A percentile compares a stretch with the other conserved stretches of the same genome.
These are phyloP conservation scores for Candoia aspera DNA, from an alignment of 2,113 vertebrate species.

Conservation along the genomic window DNA sequence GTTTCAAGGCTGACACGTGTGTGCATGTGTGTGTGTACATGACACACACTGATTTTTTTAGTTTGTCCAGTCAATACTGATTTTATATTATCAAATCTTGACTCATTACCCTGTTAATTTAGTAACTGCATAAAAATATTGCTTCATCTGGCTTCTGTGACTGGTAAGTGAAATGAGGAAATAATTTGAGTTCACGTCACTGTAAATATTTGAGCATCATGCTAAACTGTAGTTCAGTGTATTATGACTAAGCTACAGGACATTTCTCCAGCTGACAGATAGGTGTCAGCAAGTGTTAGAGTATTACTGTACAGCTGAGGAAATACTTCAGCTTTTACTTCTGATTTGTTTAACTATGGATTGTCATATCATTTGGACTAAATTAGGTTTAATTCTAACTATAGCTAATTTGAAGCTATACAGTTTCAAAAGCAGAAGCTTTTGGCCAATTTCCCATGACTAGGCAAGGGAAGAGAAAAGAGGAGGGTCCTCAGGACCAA, in stretches of 20 bases:
- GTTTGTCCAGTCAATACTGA: slow-evolving; percentile 53
- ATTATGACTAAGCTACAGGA: background rate
- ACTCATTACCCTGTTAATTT: slow-evolving; percentile 67
- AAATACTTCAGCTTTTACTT: background rate
- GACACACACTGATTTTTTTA: slow-evolving; percentile 37
- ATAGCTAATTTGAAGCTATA: background rate
- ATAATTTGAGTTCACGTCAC: slow-evolving; percentile 19
- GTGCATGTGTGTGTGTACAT: slow-evolving; percentile 44
- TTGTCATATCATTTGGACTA: background rate
- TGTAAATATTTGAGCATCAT: background rate
- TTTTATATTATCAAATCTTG: slow-evolving; percentile 63
- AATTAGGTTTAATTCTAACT: background rate
- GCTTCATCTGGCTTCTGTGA: slow-evolving; percentile 66
- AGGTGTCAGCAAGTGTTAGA: background rate
- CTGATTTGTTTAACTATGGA: background rate
- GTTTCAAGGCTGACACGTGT: slow-evolving; percentile 65
- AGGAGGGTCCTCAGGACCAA: background rate
- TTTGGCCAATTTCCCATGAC: background rate
- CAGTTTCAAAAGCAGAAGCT: background rate
- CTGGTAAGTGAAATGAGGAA: slow-evolving; percentile 59
- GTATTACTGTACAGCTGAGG: too few relatives aligned
- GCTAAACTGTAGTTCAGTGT: background rate
- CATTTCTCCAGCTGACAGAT: too few relatives aligned
- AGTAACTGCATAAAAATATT: slow-evolving; percentile 66
- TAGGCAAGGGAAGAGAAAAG: background rate